These are phyloP conservation scores for Rhagium mordax DNA, from an alignment of 2,888 invertebrate genomes.

Conservation along the genomic window DNA sequence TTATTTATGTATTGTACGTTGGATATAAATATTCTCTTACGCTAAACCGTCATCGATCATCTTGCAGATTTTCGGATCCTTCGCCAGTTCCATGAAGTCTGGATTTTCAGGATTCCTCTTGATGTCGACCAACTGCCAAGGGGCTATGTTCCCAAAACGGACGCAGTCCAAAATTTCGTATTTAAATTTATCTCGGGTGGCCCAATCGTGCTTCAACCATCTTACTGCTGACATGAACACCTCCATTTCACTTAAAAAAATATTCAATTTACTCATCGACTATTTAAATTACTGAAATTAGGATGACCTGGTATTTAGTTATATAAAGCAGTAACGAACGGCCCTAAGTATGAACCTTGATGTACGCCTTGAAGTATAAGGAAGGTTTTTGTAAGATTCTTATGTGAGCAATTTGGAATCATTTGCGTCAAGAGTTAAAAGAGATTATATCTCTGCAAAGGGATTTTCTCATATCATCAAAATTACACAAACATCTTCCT, in stretches of 20 bases:
- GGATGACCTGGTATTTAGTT: too few species aligned
- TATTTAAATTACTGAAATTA: too few species aligned
- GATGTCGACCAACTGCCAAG: constrained; percentile 86
- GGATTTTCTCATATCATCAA: too few species aligned
- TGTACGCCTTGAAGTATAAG: too few species aligned
- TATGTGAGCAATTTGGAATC: too few species aligned
- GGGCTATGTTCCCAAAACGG: constrained; percentile 84
- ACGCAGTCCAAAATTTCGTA: constrained; percentile 80
- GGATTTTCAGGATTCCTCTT: constrained; percentile 82
- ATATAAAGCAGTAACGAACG: too few species aligned
- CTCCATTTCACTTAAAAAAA: constrained; percentile 77
- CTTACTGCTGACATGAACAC: constrained; percentile 86
- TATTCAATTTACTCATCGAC: background rate
- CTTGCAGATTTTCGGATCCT: constrained; percentile 79
- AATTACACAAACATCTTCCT: too few species aligned
- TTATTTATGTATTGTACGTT: too few species aligned
- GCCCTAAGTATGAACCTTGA: too few species aligned
- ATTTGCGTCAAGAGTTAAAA: too few species aligned
- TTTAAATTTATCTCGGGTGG: constrained; percentile 73
- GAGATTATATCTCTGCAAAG: too few species aligned
- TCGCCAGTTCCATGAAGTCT: constrained; percentile 80
- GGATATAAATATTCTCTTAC: constrained; percentile 70
- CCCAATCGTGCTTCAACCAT: constrained; percentile 84
- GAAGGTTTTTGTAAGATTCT: too few species aligned
- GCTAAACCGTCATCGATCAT: constrained; percentile 87